A percentile compares a stretch with the other conserved stretches of the same genome.
Conservation (phyloP, 2,888 invertebrate species). For the Rhagium mordax region DNA sequence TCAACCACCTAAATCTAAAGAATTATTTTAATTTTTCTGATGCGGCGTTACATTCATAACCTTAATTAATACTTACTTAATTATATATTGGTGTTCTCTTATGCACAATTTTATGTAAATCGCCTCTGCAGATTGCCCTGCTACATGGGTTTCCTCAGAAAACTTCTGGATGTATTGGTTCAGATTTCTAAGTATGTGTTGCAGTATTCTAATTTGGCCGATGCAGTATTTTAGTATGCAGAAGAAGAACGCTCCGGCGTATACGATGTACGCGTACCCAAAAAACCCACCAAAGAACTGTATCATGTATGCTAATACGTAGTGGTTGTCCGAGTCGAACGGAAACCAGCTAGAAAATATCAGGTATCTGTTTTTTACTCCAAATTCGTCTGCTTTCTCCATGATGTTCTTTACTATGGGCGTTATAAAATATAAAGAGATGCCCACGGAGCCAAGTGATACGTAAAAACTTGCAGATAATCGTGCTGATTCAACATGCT, state of each 20-base stretch:
- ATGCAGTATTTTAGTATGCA: slow-evolving; percentile 35
- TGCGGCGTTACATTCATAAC: no score
- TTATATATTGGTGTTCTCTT: slow-evolving; percentile 39
- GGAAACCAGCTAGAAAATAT: slow-evolving; percentile 52
- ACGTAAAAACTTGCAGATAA: slow-evolving; percentile 43
- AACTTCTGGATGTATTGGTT: slow-evolving; percentile 10
- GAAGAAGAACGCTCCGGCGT: slow-evolving; percentile 40
- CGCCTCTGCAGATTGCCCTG: background rate
- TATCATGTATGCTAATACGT: slow-evolving; percentile 45
- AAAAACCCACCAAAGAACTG: slow-evolving; percentile 45
- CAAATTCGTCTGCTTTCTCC: slow-evolving; percentile 37
- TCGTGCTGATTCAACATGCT: slow-evolving; percentile 34
- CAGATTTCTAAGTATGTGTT: slow-evolving; percentile 30
- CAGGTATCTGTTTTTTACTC: slow-evolving; percentile 42
- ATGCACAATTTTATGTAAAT: slow-evolving; percentile 36
- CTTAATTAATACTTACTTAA: slow-evolving; percentile 8
- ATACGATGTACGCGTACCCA: slow-evolving; percentile 40
- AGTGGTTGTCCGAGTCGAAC: slow-evolving; percentile 48
- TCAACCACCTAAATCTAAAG: no score
- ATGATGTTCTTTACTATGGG: slow-evolving; percentile 45
- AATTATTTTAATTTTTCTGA: no score
- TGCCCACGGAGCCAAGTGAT: slow-evolving; percentile 40
- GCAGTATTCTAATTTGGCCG: slow-evolving; percentile 37
- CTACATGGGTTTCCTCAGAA: background rate
- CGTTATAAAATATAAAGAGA: slow-evolving; percentile 42